phyloP scores from a whole-genome alignment of 1,140 invertebrate genomes.

The Portunus trituberculatus region DNA sequence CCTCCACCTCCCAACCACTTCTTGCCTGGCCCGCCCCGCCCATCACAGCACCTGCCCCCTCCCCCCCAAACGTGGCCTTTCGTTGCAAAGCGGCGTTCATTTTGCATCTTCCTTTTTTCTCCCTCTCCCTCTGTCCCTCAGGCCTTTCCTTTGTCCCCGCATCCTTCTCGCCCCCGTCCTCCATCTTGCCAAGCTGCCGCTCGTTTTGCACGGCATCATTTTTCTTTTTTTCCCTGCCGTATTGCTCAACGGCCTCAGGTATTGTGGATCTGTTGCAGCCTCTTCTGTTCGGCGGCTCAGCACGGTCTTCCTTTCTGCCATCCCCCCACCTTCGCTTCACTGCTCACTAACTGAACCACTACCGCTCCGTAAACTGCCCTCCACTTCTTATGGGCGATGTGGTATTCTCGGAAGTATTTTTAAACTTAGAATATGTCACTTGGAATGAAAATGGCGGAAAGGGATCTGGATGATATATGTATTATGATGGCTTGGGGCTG shows the following conservation, averaged over 20 bases:
- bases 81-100: slow-evolving; percentile 37
- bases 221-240: neutral
- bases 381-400: neutral
- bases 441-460: neutral
- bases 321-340: too few relatives aligned
- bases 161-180: slow-evolving; percentile 39
- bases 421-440: neutral
- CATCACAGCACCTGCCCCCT: slow-evolving; percentile 29
- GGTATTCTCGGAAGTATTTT: neutral
- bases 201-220: slow-evolving; percentile 46
- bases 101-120: neutral
- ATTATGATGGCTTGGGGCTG: too few relatives aligned
- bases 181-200: slow-evolving; percentile 35
- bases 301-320: neutral
- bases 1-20: neutral
- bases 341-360: too few relatives aligned
- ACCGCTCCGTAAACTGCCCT: neutral
- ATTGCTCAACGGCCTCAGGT: slow-evolving; percentile 47
- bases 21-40: neutral
- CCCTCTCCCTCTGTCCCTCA: neutral
- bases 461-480: neutral
- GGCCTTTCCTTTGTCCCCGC: neutral
- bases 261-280: slow-evolving; percentile 51
- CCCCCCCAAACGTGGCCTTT: neutral
- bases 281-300: neutral